phyloP scores from a whole-genome alignment of 2,797 vertebrate species.

The Lates japonicus region DNA sequence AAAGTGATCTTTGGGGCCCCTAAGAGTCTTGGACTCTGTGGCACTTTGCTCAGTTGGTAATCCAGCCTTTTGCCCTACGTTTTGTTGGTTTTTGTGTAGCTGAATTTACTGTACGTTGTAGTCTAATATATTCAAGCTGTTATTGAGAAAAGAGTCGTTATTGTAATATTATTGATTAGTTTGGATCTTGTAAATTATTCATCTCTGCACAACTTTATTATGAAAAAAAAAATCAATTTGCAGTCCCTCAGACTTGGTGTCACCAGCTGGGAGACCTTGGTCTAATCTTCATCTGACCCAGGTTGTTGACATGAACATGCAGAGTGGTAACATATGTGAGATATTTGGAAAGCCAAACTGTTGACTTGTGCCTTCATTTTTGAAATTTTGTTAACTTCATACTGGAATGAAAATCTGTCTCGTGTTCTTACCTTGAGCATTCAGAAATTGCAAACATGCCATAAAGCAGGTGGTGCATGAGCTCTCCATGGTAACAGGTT shows the following conservation, averaged over 20 bases:
- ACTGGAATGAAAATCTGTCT: not conserved
- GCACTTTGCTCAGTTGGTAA: no score
- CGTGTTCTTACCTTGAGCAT: conserved; percentile 11
- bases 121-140: no score
- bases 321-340: not conserved
- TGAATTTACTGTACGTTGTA: not conserved
- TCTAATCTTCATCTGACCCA: not conserved
- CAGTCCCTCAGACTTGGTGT: no score
- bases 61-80: no score
- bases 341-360: not conserved
- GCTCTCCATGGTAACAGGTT: not conserved
- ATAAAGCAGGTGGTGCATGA: conserved; percentile 11
- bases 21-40: no score
- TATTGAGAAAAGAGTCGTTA: not conserved
- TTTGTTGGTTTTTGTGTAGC: not conserved
- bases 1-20: no score
- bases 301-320: not conserved
- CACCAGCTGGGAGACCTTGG: not conserved
- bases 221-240: no score
- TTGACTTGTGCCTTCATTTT: not conserved
- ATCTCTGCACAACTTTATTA: no score
- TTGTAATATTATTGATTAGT: no score
- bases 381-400: not conserved
- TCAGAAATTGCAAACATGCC: not conserved
- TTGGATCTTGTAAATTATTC: no score